phyloP scores from a whole-genome alignment of 2,888 invertebrate species.

The Dryobota labecula region DNA sequence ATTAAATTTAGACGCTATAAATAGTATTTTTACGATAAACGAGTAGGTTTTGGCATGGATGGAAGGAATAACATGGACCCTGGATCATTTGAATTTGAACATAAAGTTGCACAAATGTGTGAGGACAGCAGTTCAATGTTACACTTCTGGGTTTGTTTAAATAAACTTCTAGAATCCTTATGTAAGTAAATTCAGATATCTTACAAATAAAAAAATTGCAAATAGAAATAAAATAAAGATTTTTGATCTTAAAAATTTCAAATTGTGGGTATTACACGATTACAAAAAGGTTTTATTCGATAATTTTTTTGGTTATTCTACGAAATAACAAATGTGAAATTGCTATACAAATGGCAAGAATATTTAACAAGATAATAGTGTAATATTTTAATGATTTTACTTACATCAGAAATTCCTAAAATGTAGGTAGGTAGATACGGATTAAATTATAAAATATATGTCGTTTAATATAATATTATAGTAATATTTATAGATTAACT shows the following conservation, averaged over 20 bases:
- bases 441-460: slow-evolving; percentile 32
- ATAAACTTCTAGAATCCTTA: slow-evolving; percentile 17
- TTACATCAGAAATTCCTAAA: slow-evolving; percentile 22
- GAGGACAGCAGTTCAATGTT: slow-evolving; percentile 11
- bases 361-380: neutral
- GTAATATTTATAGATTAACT: slow-evolving; percentile 36
- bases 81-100: slow-evolving; percentile 63
- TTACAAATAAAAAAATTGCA: neutral
- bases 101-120: slow-evolving; percentile 32
- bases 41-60: slow-evolving; percentile 64
- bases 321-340: neutral
- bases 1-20: slow-evolving; percentile 53
- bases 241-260: neutral
- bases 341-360: neutral
- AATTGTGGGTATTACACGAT: neutral
- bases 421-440: slow-evolving; percentile 24
- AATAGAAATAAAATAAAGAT: neutral
- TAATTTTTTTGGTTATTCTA: slow-evolving; percentile 1
- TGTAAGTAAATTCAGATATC: slow-evolving; percentile 21
- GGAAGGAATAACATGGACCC: slow-evolving; percentile 82
- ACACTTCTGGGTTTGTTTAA: slow-evolving; percentile 15
- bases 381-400: neutral
- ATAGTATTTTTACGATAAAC: slow-evolving; percentile 56
- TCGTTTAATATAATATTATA: slow-evolving; percentile 39
- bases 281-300: neutral